phyloP scores from a whole-genome alignment of 2,113 vertebrate species.

The Neogale vison region DNA sequence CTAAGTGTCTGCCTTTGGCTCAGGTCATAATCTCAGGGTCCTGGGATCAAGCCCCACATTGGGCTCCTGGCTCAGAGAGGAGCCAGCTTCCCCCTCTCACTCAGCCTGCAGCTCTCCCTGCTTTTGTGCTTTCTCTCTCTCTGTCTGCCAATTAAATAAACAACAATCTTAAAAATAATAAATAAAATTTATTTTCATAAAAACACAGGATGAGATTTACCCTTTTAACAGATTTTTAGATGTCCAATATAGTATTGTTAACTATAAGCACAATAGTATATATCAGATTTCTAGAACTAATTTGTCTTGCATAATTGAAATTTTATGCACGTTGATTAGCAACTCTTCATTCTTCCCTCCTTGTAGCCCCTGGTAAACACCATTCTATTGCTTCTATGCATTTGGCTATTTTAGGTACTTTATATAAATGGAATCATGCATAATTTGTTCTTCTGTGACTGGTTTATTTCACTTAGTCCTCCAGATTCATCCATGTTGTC shows the following conservation, averaged over 20 bases:
- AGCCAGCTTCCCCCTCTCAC: no score
- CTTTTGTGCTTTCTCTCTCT: no score
- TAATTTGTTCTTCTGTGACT: neutral
- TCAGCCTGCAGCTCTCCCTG: no score
- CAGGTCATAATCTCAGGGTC: no score
- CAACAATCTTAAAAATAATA: no score
- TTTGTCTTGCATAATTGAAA: neutral
- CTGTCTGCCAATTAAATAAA: no score
- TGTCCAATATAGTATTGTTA: neutral
- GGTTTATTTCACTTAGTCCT: neutral
- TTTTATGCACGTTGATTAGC: neutral
- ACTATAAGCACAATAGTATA: neutral
- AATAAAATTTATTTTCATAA: neutral
- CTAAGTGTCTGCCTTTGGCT: no score
- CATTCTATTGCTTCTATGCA: neutral
- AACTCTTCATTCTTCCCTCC: neutral
- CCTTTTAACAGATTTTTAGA: neutral
- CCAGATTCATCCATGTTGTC: neutral
- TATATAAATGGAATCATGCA: neutral
- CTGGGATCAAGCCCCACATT: no score
- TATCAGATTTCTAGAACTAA: neutral
- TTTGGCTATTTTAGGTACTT: neutral
- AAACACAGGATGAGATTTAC: neutral
- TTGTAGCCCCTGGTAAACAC: neutral
- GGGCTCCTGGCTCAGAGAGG: no score